A percentile compares a stretch with the other conserved stretches of the same genome.
phyloP scores from a whole-genome alignment of 1,140 invertebrate genomes.

The Eriocheir sinensis region DNA sequence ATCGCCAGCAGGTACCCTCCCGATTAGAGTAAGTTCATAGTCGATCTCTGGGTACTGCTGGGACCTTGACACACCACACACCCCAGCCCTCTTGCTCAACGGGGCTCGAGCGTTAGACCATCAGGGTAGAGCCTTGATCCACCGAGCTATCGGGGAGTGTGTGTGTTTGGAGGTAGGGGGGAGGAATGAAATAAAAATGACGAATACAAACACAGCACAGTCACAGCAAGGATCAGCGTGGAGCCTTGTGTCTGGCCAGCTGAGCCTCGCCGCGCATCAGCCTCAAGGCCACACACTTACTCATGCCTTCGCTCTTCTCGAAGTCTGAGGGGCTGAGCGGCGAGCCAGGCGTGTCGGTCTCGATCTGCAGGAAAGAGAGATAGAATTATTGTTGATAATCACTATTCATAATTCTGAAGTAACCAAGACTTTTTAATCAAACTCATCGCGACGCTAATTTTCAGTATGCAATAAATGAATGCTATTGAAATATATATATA shows the following conservation, averaged over 20 bases:
- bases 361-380: conserved; percentile 56
- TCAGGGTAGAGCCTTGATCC: no score
- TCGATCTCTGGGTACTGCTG: no score
- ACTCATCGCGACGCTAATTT: neutral
- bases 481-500: conserved; percentile 40
- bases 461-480: neutral
- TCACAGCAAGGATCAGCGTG: neutral
- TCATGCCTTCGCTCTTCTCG: conserved; percentile 79
- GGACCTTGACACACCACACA: no score
- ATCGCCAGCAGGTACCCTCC: no score
- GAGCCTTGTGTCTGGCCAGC: neutral
- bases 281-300: conserved; percentile 41
- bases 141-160: no score
- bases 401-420: no score
- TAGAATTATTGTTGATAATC: neutral
- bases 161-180: no score
- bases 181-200: neutral
- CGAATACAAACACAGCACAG: neutral
- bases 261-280: neutral
- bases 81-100: no score
- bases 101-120: no score
- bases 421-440: no score
- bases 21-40: no score
- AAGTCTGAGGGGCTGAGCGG: conserved; percentile 80
- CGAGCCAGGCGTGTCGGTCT: conserved; percentile 79